phyloP scores from a whole-genome alignment of 35 echinoderm and acorn worm species.

The Acanthaster planci region DNA sequence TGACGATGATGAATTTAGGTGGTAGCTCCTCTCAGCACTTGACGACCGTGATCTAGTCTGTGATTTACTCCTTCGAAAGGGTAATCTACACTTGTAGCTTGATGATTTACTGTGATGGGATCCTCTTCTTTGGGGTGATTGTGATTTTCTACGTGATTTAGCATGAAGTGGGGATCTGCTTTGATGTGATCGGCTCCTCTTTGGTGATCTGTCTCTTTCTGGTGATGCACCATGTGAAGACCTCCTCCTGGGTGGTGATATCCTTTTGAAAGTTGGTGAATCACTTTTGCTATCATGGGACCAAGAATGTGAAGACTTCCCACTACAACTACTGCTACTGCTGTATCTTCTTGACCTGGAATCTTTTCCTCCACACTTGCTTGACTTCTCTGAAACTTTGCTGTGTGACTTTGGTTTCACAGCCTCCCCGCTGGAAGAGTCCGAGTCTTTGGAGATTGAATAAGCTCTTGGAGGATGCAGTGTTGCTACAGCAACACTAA shows the following conservation, averaged over 20 bases:
- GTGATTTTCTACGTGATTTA: neutral
- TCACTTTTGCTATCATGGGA: neutral
- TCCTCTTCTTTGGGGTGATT: neutral
- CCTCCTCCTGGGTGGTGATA: neutral
- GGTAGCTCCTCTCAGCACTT: neutral
- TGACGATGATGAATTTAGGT: no score
- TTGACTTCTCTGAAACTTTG: no score
- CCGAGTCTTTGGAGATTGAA: no score
- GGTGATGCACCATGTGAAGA: neutral
- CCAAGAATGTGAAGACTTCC: neutral
- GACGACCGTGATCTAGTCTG: neutral
- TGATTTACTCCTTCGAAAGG: no score
- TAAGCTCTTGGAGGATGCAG: no score
- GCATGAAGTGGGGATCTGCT: conserved; percentile 9
- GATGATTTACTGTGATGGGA: neutral
- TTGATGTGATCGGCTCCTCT: neutral
- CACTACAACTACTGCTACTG: neutral
- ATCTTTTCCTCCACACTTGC: neutral
- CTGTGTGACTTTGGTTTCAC: no score
- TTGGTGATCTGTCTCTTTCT: neutral
- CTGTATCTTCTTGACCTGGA: neutral
- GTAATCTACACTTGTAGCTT: neutral
- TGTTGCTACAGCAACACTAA: no score
- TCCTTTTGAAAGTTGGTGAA: neutral
- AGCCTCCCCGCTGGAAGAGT: no score